Base-by-base conservation (phyloP, 2,113 vertebrate genomes). In the Pseudorectes ferrugineus region DNA sequence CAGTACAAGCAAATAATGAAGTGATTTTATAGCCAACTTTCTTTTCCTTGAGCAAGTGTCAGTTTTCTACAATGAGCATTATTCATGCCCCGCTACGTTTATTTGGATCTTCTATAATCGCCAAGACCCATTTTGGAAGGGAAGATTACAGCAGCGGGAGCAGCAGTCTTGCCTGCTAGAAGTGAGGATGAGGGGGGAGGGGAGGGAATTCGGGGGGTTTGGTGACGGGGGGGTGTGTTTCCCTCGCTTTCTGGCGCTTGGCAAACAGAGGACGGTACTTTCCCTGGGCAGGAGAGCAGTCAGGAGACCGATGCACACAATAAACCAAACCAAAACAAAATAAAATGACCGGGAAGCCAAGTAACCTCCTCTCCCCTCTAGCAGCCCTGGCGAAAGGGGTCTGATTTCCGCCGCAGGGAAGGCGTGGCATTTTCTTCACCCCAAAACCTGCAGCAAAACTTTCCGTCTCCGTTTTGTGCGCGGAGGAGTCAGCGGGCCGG, bases 1-100 rank as follows among this genome's bases (percentile, higher is more conserved):
- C 96, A 19, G 79, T 96, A 97, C 97, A 97, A 98, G 97, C 97
- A 98, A 98, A 97, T 98, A 98, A 97, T 97, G 97, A 97, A 97
- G 97, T 98, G 97, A 97, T 98, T 98, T 98, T 97, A 97, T 97
- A 97, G 97, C 95, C 97, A 97, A 97, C 96, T 97, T 98, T 98
- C 97, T 97, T 96, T 96, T 94, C 96, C 96, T 96, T 96, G 96
- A 97, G 97, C 97, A 96, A 98, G 98, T 98, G 97, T 98, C 97
- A 97, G 97, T 97, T 97, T 97, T 97, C 97, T 93, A 98, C 97
- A 98, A 98, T 97, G 93, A 97, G 92, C 91, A 97, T 97, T 98
- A 98, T 96, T 97, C 97, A 98, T 97, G 97, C 97, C 95, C 97
- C 96, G 77, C 96, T 97, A 98, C 97, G 72, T 98, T 97, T 97